Evolutionary conservation across 2,797 vertebrate species (phyloP).

Genomic region (Peromyscus attwateri): DNA sequence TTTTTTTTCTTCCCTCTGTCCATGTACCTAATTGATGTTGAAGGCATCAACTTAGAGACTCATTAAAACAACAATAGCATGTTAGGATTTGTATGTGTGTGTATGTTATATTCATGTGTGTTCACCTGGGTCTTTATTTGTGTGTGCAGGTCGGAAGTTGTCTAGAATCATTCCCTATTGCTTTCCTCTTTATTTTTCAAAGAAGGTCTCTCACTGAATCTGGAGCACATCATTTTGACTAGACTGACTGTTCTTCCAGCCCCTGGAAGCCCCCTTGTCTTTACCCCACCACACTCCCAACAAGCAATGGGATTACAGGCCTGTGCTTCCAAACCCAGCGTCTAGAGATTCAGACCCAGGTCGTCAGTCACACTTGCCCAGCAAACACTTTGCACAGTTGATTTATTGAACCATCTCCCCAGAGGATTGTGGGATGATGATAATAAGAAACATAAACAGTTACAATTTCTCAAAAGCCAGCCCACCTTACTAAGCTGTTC

Average conservation of each 20-base stretch:
- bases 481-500: not conserved
- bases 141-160: not conserved
- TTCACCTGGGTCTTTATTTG: not conserved
- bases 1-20: not conserved
- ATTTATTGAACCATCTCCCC: not conserved
- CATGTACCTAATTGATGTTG: not conserved
- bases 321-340: not conserved
- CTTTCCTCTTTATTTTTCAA: not conserved
- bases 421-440: not conserved
- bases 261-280: not conserved
- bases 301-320: not conserved
- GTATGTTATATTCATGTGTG: not conserved
- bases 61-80: slow-evolving; percentile 37
- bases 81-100: not conserved
- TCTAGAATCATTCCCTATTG: not conserved
- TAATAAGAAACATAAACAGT: slow-evolving; percentile 29
- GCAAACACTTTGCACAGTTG: not conserved
- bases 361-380: not conserved
- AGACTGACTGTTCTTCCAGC: not conserved
- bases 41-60: slow-evolving; percentile 59
- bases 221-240: not conserved
- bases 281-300: too few species aligned
- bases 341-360: not conserved
- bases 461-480: not conserved
- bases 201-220: not conserved